phyloP scores from a whole-genome alignment of 2,888 invertebrate genomes.

The Melinopterus prodromus region DNA sequence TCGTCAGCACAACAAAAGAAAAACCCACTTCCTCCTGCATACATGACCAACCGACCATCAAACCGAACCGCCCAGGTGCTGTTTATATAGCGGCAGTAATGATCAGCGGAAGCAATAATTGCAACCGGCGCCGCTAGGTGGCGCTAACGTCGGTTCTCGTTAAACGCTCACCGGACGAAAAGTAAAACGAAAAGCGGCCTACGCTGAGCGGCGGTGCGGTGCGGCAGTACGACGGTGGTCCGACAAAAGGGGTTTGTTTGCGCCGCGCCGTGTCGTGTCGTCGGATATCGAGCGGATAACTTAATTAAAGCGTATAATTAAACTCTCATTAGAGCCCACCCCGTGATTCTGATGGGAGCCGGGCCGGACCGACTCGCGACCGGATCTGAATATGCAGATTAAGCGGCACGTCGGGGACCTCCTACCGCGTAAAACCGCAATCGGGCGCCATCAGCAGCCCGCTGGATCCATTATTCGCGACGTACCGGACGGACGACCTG shows the following conservation, averaged over 20 bases:
- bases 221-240: neutral
- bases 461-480: neutral
- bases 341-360: constrained; percentile 51
- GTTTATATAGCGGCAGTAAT: neutral
- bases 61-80: neutral
- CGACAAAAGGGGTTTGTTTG: neutral
- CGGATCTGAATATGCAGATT: constrained; percentile 56
- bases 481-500: neutral
- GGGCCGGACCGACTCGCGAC: constrained; percentile 30
- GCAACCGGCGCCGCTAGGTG: neutral
- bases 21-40: too few relatives aligned
- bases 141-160: neutral
- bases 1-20: too few relatives aligned
- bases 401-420: constrained; percentile 43
- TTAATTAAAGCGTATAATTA: constrained; percentile 54
- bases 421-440: constrained; percentile 28
- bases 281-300: constrained; percentile 44
- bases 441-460: neutral
- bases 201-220: neutral
- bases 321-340: constrained; percentile 53
- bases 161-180: neutral
- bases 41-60: too few relatives aligned
- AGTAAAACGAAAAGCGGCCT: constrained; percentile 11
- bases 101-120: neutral
- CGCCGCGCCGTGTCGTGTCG: neutral